Evolutionary conservation across 1,140 invertebrate species (phyloP).

Genomic region (Brachionus koreanus): DNA sequence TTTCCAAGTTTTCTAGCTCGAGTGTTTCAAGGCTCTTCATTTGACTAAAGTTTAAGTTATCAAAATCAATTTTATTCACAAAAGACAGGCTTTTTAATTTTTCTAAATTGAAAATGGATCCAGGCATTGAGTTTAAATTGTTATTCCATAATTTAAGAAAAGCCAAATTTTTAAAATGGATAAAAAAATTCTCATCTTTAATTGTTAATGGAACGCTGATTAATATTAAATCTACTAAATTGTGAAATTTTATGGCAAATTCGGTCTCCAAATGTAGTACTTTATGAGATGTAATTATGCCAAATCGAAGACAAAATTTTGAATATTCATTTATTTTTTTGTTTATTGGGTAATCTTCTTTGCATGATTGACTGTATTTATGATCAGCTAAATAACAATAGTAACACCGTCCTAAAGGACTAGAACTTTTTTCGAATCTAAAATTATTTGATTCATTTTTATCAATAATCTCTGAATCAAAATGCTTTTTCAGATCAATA

Average conservation of each 20-base stretch:
- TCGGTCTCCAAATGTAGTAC: neutral
- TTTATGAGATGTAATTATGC: neutral
- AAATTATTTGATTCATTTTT: neutral
- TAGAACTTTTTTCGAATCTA: neutral
- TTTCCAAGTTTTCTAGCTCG: neutral
- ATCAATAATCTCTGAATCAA: neutral
- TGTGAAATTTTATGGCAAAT: neutral
- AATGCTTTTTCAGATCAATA: neutral
- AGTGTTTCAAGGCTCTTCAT: neutral
- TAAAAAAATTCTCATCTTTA: neutral
- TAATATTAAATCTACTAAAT: neutral
- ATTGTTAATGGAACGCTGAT: neutral
- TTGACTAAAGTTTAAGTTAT: neutral
- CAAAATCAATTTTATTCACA: neutral
- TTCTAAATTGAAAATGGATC: neutral
- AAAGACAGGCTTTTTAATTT: neutral
- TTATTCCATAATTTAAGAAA: neutral
- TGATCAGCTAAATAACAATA: constrained; percentile 10
- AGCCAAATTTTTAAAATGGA: neutral
- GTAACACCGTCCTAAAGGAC: neutral
- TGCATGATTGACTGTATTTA: neutral
- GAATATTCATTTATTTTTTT: neutral
- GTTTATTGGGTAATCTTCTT: neutral
- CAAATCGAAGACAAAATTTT: neutral
- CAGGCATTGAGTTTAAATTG: neutral